phyloP scores from a whole-genome alignment of 2,797 vertebrate genomes.

The Taenioides sp. region DNA sequence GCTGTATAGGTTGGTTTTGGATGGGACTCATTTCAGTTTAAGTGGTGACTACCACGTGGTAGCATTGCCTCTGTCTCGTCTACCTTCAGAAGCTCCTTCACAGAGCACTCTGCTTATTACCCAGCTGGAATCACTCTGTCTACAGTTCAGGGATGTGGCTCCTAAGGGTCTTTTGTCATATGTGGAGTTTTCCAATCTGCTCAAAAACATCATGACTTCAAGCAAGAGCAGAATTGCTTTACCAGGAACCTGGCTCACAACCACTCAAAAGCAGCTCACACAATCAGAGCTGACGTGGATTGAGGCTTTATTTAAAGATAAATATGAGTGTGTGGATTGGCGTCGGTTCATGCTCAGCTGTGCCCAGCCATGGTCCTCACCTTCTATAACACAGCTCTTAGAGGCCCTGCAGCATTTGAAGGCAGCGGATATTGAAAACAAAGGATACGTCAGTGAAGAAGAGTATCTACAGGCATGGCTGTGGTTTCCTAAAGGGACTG shows the following conservation, averaged over 20 bases:
- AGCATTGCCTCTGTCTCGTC: constrained; percentile 51
- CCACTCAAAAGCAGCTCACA: constrained; percentile 74
- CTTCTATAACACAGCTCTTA: constrained; percentile 82
- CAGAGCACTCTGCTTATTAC: constrained; percentile 70
- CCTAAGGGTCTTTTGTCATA: constrained; percentile 81
- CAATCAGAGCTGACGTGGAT: constrained; percentile 31
- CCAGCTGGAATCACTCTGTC: constrained; percentile 80
- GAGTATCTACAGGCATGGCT: constrained; percentile 83
- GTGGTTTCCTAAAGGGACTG: constrained; percentile 82
- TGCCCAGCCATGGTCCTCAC: constrained; percentile 87
- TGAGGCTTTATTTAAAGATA: constrained; percentile 28
- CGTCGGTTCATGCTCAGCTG: constrained; percentile 82
- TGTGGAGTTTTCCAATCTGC: constrained; percentile 72
- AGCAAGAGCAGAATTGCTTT: constrained; percentile 73
- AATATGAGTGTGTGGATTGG: constrained; percentile 82
- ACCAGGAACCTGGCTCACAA: constrained; percentile 79
- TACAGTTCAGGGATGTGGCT: constrained; percentile 77
- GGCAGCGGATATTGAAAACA: constrained; percentile 65
- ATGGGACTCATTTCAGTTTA: constrained; percentile 80
- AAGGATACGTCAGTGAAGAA: constrained; percentile 78
- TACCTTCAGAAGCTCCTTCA: constrained; percentile 70
- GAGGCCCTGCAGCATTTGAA: constrained; percentile 75
- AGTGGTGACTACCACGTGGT: constrained; percentile 77
- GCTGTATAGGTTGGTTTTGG: constrained; percentile 80
- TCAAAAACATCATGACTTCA: constrained; percentile 71